Evolutionary conservation across 1,140 invertebrate species (phyloP), one percentile per base, ranked within the genome.

Genomic region (Drosophila hydei): DNA sequence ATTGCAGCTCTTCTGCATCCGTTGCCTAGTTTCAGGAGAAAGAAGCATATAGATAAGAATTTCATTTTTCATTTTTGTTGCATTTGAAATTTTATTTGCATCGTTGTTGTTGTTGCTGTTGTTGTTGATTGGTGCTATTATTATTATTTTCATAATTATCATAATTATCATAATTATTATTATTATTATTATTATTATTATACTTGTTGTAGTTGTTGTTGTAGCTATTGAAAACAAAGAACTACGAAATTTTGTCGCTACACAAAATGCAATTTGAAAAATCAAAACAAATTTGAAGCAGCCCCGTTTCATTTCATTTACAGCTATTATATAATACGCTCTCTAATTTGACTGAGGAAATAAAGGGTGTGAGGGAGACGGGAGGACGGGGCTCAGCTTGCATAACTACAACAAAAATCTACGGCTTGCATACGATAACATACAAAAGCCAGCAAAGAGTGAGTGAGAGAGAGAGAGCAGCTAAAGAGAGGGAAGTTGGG

Each of bases 1-100:
- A 90, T 79, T 90, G 83, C 83, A 88, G 84, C 84, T 88, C 80
- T 81, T 90, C 89, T 85, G 83, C 89, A 90, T 81, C 89, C 76
- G 79, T 72, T 78, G 84, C 72, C 84, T 90, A 89, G 70, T 76
- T 80, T 72, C 76, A 69, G 72, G 62, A 87, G 75, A 75, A 85
- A 77, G 77, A 90, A 79, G 87, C 78, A 90, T 77, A 90, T 77
- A 90, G 79, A 81, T 81, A 81, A 81, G 68, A 83, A 65, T 11
- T 33, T 33, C 30, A 33, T 16, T 16, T 40, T 40, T 42, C n/a
- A 42, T 79, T 67, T 70, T 25, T 51, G 36, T 19, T 63, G 38
- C 14, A 14, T 14, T 62, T 62, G 47, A 52, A 38, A 63, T 52
- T 75, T 68, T 19, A 67, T 75, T 67, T 56, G 25, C n/a, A 74